Evolutionary conservation across 92 coral and sea anemone species (phyloP), one percentile per base, ranked within the genome.

Genomic region (Epizoanthus stellaris): DNA sequence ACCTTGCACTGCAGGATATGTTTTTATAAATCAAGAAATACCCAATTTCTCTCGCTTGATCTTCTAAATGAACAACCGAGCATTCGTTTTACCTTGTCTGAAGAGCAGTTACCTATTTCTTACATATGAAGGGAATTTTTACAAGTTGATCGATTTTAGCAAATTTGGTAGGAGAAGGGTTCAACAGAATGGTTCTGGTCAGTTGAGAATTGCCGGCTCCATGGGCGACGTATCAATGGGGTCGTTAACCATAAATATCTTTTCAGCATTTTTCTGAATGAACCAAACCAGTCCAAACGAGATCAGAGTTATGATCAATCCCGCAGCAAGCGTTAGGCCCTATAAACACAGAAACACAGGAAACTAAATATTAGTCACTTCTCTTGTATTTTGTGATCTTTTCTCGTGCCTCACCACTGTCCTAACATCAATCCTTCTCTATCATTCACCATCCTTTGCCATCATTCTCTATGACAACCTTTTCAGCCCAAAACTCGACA

Each of bases 241-340:
- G 60, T 88, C 93, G 17, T 14, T 63, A 17, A 93, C 95, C 59
- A 93, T 91, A 70, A 96, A 96, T 54, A 96, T 72, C 62, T 82
- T 64, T 34, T 91, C 97, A 38, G 98, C 99, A 66, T 93, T 96
- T 56, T 85, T 88, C 75, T 96, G 92, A 68, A 94, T 89, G 82
- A 92, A 92, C 64, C 76, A 88, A 6, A 95, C 98, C 76, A 93
- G 86, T 70, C 57, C 91, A 84, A 92, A 90, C 12, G 99, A 91
- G 40, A 91, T 8, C 0, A 96, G 19, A 6, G 98, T 93, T n/a
- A 96, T 90, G 67, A 94, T 53, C 45, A 96, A 43, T 67, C 99
- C 99, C 3, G 98, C 85, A 16, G 69, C 95, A 64, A 96, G 89
- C 4, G 99, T 94, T 11, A 88, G 81, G 21, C 83, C 91, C 99